These are phyloP conservation scores for Leptodactylus fallax DNA, from an alignment of 2,797 vertebrate species.

Conservation along the genomic window DNA sequence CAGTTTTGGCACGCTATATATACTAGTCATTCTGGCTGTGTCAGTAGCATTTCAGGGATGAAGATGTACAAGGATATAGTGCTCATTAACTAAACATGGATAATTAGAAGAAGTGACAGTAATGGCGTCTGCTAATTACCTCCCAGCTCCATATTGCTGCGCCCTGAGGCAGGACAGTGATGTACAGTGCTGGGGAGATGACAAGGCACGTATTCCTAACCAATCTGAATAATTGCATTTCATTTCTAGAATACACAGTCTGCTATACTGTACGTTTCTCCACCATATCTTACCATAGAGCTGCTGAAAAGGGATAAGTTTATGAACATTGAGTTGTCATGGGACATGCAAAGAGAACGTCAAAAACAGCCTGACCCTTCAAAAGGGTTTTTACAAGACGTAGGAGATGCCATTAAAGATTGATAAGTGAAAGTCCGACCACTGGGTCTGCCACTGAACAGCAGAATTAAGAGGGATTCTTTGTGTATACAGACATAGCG, in stretches of 20 bases:
- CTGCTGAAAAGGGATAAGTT: background rate
- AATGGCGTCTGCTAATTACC: background rate
- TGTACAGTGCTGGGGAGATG: background rate
- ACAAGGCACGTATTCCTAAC: no score
- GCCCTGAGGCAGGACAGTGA: background rate
- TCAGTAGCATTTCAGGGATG: background rate
- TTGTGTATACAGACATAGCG: no score
- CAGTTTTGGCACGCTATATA: no score
- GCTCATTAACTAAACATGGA: background rate
- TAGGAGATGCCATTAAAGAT: no score
- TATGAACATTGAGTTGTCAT: background rate
- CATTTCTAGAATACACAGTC: background rate
- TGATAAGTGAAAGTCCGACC: no score
- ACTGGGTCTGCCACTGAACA: no score
- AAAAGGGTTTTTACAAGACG: no score
- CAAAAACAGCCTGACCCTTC: no score
- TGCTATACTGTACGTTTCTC: background rate
- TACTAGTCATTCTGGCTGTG: background rate
- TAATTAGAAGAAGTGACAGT: slow-evolving; percentile 5
- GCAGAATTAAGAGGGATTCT: no score
- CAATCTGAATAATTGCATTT: slow-evolving; percentile 9
- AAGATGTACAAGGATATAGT: background rate
- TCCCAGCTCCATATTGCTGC: background rate
- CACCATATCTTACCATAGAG: no score
- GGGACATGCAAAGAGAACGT: background rate